phyloP scores from a whole-genome alignment of 2,888 invertebrate species.

The Agrochola circellaris region DNA sequence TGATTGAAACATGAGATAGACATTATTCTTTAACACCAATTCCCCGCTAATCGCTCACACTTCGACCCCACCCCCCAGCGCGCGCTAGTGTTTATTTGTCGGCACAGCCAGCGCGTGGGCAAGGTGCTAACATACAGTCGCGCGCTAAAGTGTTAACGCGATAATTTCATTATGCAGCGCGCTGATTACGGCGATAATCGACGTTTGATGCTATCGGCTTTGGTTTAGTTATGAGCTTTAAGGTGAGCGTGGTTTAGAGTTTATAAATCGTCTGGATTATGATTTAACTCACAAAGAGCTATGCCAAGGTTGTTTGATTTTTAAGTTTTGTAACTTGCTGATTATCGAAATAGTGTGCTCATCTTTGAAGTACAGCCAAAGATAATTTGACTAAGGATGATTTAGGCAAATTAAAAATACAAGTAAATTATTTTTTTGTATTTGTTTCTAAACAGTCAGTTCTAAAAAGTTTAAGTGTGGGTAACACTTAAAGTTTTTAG shows the following conservation, averaged over 20 bases:
- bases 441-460: no score
- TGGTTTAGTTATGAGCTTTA: conserved; percentile 36
- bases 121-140: conserved; percentile 72
- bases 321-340: neutral
- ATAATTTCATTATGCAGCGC: conserved; percentile 63
- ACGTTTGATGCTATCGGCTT: conserved; percentile 45
- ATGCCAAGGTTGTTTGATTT: neutral
- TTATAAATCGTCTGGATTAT: no score
- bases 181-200: conserved; percentile 66
- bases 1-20: neutral
- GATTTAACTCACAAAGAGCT: neutral
- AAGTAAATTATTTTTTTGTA: no score
- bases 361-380: neutral
- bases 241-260: neutral
- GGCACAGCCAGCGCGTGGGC: conserved; percentile 71
- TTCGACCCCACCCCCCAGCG: conserved; percentile 19
- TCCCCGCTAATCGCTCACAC: conserved; percentile 22
- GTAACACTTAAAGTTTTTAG: no score
- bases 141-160: conserved; percentile 63
- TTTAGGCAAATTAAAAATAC: no score
- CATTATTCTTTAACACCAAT: neutral
- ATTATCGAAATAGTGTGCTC: neutral
- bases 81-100: conserved; percentile 68
- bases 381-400: neutral
- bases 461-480: no score